Base-by-base conservation (phyloP, 1,140 invertebrate species). In the Pectinophora gossypiella region DNA sequence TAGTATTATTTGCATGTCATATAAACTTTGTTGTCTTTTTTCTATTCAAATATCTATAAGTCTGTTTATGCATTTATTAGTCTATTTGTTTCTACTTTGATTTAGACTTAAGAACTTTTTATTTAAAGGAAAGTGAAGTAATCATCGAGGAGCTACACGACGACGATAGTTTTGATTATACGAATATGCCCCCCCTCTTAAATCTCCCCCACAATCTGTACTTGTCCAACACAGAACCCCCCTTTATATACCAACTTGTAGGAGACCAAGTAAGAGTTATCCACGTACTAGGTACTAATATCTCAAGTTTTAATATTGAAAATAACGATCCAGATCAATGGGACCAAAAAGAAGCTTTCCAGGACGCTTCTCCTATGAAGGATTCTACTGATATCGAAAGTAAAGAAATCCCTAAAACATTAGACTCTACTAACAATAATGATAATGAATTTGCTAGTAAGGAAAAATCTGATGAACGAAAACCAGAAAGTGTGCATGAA, bases 61-160 rank as follows among this genome's bases (percentile, higher is more conserved):
- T 80, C 72, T 84, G 76, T 73, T 64, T 56, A 64, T 72, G 83
- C 82, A 86, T 85, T 85, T 77, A 80, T 68, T 76, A 72, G 51
- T 45, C 60, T 66, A 44, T 64, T 69, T 65, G 59, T 36, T 55
- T 57, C 61, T 72, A 63, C 52, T 68, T 76, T 76, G 68, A 87
- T 79, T 59, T 72, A 79, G 73, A 83, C 70, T 73, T 72, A 76
- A 72, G 71, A 56, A 64, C 70, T 78, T 87, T 89, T 80, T 85
- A 76, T 88, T 89, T 89, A 83, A 89, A 89, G 87, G 87, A 83
- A 70, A 69, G 67, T 68, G 81, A 87, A 77, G 76, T 87, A 46
- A 77, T 83, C 77, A 84, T 85, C 75, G 87, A 88, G 77, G 86
- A 89, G 76, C 72, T 86, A 66, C 76, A 80, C 46, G 85, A 86